These are phyloP conservation scores for Siphonodentalium dalli DNA, from an alignment of 2,888 invertebrate genomes.

Conservation along the genomic window DNA sequence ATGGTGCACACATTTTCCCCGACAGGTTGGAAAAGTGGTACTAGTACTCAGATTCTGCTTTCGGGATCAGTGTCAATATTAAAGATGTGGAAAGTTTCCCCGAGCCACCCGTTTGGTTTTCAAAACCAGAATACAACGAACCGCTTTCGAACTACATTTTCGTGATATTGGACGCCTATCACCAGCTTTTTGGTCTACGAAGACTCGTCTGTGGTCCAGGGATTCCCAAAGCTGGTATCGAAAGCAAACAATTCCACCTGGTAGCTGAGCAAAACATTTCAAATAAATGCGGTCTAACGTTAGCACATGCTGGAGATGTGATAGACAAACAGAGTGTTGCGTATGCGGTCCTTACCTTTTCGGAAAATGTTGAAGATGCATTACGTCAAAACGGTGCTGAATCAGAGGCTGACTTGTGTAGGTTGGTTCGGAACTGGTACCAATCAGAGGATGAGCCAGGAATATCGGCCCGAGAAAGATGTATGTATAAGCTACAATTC, in stretches of 20 bases:
- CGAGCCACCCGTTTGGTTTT: neutral
- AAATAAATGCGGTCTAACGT: neutral
- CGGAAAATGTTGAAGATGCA: neutral
- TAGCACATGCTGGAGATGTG: constrained; percentile 4
- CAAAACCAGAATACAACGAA: neutral
- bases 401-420: neutral
- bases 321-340: constrained; percentile 12
- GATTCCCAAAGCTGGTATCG: neutral
- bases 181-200: constrained; percentile 4
- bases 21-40: neutral
- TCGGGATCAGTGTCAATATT: neutral
- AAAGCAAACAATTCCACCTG: neutral
- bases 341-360: constrained; percentile 4
- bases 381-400: neutral
- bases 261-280: constrained; percentile 1
- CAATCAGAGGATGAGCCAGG: neutral
- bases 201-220: neutral
- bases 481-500: neutral
- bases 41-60: neutral
- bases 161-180: constrained; percentile 3
- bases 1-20: neutral
- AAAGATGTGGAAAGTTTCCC: neutral
- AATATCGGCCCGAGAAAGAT: neutral
- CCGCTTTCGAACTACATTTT: neutral
- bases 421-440: constrained; percentile 2